These are phyloP conservation scores for Struthidea cinerea DNA, from an alignment of 2,113 vertebrate species.

Conservation along the genomic window DNA sequence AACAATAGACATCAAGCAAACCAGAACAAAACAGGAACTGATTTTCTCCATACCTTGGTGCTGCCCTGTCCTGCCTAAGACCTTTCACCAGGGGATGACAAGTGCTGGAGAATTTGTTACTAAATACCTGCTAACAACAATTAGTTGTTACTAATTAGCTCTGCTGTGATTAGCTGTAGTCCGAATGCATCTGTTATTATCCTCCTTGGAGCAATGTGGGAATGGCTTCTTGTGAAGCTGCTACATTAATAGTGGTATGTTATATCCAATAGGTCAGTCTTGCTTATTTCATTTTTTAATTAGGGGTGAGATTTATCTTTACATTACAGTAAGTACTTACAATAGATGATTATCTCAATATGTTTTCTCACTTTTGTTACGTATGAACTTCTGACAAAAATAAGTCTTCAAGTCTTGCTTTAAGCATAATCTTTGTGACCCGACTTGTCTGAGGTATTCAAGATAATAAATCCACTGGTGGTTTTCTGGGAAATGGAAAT, in stretches of 20 bases:
- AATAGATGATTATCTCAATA: neutral
- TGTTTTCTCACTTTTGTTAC: constrained; percentile 11
- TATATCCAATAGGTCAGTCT: neutral
- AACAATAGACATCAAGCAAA: neutral
- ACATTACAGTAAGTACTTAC: neutral
- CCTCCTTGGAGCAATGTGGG: neutral
- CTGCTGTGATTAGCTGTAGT: neutral
- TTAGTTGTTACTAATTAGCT: constrained; percentile 5
- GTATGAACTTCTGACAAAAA: neutral
- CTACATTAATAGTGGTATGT: neutral
- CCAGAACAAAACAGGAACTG: neutral
- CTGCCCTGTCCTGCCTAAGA: neutral
- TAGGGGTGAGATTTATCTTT: constrained; percentile 6
- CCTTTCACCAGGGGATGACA: neutral
- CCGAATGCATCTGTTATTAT: neutral
- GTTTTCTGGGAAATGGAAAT: constrained; percentile 46
- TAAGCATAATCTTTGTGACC: neutral
- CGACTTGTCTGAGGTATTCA: constrained; percentile 22
- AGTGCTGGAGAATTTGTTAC: neutral
- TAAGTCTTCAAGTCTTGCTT: neutral
- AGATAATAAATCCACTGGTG: constrained; percentile 47
- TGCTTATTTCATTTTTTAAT: neutral
- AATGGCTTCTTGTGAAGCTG: neutral
- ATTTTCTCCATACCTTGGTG: neutral
- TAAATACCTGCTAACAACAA: neutral